A percentile compares a stretch with the other conserved stretches of the same genome.
Evolutionary conservation across 2,113 vertebrate species (phyloP).

Genomic region (Seriola aureovittata): DNA sequence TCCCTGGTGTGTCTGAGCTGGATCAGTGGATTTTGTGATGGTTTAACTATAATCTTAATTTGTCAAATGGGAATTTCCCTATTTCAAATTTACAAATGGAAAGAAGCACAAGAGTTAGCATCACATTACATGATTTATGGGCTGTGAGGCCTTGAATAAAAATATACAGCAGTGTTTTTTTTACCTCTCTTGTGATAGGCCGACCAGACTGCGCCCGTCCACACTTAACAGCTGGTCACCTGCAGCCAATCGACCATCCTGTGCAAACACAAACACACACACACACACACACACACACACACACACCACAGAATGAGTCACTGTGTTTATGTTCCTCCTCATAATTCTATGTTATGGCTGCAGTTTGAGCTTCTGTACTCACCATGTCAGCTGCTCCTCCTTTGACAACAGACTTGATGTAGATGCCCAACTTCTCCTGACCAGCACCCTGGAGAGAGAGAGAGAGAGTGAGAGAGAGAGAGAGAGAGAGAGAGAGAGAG

Average conservation of each 20-base stretch:
- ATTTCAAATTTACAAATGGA: not conserved
- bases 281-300: slow-evolving; percentile 20
- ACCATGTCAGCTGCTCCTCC: slow-evolving; percentile 97
- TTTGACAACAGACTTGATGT: slow-evolving; percentile 98
- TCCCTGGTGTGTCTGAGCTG: not conserved
- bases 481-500: not conserved
- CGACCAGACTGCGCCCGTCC: slow-evolving; percentile 95
- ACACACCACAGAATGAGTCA: slow-evolving; percentile 9
- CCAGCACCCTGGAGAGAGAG: slow-evolving; percentile 90
- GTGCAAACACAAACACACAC: slow-evolving; percentile 16
- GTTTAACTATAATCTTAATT: slow-evolving; percentile 1
- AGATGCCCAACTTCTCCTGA: slow-evolving; percentile 98
- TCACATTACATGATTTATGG: not conserved
- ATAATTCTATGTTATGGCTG: not conserved
- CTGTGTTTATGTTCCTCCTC: not conserved
- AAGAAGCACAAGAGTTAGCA: not conserved
- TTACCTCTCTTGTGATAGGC: slow-evolving; percentile 98
- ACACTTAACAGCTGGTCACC: slow-evolving; percentile 97
- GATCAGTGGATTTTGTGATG: not conserved
- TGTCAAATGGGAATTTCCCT: slow-evolving; percentile 20
- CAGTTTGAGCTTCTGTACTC: slow-evolving; percentile 54
- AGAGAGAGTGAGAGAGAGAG: not conserved
- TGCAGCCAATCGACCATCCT: slow-evolving; percentile 96
- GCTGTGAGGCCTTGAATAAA: no score
- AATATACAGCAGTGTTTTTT: no score